These are phyloP conservation scores for Rhea americana DNA, from an alignment of 2,113 vertebrate genomes.

Conservation along the genomic window DNA sequence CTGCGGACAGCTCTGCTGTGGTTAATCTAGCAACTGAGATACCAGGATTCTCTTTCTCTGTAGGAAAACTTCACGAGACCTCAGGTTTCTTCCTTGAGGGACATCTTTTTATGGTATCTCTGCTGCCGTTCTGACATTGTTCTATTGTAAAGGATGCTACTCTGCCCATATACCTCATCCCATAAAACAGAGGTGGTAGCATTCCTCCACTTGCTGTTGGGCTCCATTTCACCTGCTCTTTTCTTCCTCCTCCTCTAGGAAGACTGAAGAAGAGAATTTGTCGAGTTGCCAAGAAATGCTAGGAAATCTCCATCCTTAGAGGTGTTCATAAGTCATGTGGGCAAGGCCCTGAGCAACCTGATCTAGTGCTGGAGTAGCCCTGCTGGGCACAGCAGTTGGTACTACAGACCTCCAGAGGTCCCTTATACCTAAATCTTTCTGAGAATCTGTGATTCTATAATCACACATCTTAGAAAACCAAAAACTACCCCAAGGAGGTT, in stretches of 20 bases:
- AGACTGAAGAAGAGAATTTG: background rate
- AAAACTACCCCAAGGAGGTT: background rate
- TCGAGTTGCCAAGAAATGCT: background rate
- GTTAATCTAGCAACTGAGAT: background rate
- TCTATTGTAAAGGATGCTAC: background rate
- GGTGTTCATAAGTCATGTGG: background rate
- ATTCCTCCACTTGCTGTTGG: background rate
- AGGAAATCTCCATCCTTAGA: constrained; percentile 9
- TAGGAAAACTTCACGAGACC: background rate
- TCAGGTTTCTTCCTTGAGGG: background rate
- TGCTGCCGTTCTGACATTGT: background rate
- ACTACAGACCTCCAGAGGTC: background rate
- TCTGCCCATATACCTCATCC: background rate
- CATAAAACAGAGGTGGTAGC: background rate
- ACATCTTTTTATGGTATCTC: background rate
- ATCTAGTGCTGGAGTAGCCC: background rate
- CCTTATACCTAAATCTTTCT: background rate
- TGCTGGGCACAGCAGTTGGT: background rate
- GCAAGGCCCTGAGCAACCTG: background rate
- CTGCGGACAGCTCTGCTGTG: background rate
- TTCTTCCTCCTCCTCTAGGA: constrained; percentile 25
- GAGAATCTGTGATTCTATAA: background rate
- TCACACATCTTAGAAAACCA: background rate
- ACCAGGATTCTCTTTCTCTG: background rate
- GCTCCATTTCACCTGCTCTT: background rate